phyloP scores from a whole-genome alignment of 23 tunicate species.

The Clavelina lepadiformis region DNA sequence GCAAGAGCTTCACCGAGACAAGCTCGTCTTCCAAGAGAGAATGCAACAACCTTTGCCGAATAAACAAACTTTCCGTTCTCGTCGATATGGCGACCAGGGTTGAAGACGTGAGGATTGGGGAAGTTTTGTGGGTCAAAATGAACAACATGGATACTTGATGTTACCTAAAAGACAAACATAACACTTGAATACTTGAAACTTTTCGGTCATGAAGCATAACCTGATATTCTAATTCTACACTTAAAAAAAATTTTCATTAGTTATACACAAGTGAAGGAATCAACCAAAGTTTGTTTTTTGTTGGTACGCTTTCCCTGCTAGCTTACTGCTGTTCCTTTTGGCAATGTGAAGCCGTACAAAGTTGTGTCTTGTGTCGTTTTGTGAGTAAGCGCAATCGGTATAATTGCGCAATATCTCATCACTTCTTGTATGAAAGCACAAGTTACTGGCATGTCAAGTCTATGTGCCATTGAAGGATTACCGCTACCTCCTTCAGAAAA shows the following conservation, averaged over 20 bases:
- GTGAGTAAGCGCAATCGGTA: constrained; percentile 14
- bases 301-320: no score
- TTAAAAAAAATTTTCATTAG: no score
- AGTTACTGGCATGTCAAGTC: constrained; percentile 10
- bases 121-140: constrained; percentile 15
- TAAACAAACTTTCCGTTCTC: constrained; percentile 31
- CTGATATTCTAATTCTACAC: no score
- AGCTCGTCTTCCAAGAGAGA: constrained; percentile 30
- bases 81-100: constrained; percentile 32
- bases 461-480: constrained; percentile 16
- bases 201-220: no score
- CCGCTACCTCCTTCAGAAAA: no score
- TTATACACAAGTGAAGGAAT: no score
- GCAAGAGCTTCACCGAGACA: constrained; percentile 36
- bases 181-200: no score
- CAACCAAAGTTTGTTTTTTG: no score
- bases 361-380: neutral
- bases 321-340: constrained; percentile 24
- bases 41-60: constrained; percentile 28
- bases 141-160: constrained; percentile 14
- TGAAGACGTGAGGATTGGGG: constrained; percentile 11
- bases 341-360: constrained; percentile 5
- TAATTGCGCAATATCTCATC: constrained; percentile 13
- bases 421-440: constrained; percentile 19
- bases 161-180: no score